phyloP scores from a whole-genome alignment of 2,113 vertebrate species.

The Nanorana parkeri region DNA sequence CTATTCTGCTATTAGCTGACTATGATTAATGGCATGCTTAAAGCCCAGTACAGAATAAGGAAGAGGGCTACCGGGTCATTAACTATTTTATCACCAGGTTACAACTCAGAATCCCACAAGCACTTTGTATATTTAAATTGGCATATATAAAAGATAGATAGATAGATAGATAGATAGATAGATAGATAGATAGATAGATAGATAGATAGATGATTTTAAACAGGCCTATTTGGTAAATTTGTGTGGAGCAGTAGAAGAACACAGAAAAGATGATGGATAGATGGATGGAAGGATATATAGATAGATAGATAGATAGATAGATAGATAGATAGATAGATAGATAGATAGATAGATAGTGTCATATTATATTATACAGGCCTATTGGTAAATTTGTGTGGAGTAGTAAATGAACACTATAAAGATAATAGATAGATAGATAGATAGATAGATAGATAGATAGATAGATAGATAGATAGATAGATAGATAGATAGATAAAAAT shows the following conservation, averaged over 20 bases:
- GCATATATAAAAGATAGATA: neutral
- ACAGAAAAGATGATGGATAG: too few relatives aligned
- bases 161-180: too few relatives aligned
- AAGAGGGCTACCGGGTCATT: neutral
- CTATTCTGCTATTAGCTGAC: slow-evolving; percentile 7
- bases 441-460: too few relatives aligned
- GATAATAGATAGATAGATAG: too few relatives aligned
- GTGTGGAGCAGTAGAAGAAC: too few relatives aligned
- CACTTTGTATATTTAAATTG: neutral
- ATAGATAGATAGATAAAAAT: too few relatives aligned
- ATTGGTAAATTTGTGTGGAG: too few relatives aligned
- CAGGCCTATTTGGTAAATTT: neutral
- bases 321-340: slow-evolving; percentile 9
- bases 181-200: neutral
- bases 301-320: slow-evolving; percentile 1
- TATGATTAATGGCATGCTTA: neutral
- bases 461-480: too few relatives aligned
- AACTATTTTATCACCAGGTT: neutral
- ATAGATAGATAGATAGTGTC: neutral
- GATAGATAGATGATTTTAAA: neutral
- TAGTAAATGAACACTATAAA: too few relatives aligned
- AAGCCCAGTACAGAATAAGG: neutral
- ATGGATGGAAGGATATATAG: neutral
- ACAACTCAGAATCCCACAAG: neutral
- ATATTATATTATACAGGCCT: too few relatives aligned